These are phyloP conservation scores for Bagarius yarrelli DNA, from an alignment of 2,113 vertebrate species.

Conservation along the genomic window DNA sequence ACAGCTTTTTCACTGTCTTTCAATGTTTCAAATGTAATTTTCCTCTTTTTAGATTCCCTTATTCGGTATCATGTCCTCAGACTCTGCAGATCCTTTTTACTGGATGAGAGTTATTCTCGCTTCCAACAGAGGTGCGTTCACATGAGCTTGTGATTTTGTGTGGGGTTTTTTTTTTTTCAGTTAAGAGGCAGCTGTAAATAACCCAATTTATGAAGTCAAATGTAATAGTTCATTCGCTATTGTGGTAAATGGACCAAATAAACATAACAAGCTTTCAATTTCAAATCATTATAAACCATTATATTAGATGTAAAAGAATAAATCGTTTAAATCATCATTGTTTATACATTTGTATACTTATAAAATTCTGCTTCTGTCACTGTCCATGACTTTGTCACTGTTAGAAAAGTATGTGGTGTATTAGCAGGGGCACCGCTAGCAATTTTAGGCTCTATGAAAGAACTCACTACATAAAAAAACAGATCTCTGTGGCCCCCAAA, in stretches of 20 bases:
- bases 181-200: not conserved
- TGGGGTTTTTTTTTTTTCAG: not conserved
- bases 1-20: too few relatives aligned
- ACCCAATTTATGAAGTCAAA: not conserved
- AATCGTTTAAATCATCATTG: too few relatives aligned
- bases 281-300: not conserved
- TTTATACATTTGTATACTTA: too few relatives aligned
- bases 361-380: too few relatives aligned
- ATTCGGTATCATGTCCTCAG: conserved; percentile 99
- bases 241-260: not conserved
- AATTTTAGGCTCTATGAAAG: too few relatives aligned
- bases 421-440: too few relatives aligned
- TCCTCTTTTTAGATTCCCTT: conserved; percentile 83
- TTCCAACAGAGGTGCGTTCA: conserved; percentile 88
- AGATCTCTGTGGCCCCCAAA: too few relatives aligned
- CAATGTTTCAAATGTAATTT: not conserved
- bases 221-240: not conserved
- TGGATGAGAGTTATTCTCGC: conserved; percentile 99
- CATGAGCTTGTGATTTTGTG: not conserved
- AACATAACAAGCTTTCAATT: not conserved
- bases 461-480: too few relatives aligned
- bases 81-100: conserved; percentile 98
- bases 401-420: too few relatives aligned
- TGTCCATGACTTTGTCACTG: too few relatives aligned
- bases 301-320: not conserved